phyloP scores from a whole-genome alignment of 2,113 vertebrate genomes.

The Heptranchias perlo region DNA sequence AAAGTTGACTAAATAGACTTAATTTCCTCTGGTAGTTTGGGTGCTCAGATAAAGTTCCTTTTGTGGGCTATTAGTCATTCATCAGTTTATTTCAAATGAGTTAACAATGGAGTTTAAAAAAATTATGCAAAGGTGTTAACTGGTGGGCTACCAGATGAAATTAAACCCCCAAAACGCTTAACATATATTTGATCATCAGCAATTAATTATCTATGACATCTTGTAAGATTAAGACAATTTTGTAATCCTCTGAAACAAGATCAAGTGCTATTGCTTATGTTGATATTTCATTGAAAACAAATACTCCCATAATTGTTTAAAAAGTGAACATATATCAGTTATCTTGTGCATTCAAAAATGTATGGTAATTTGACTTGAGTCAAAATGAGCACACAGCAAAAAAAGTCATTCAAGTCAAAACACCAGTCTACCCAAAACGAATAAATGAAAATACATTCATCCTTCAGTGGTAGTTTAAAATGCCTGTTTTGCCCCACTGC shows the following conservation, averaged over 20 bases:
- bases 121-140: not conserved
- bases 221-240: not conserved
- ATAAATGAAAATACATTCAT: not conserved
- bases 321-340: not conserved
- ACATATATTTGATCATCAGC: not conserved
- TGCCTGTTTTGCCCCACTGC: not conserved
- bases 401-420: not conserved
- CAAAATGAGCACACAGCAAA: not conserved
- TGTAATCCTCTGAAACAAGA: not conserved
- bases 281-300: not conserved
- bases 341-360: not conserved
- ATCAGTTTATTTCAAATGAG: not conserved
- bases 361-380: not conserved
- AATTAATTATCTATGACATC: not conserved
- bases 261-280: not conserved
- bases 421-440: not conserved
- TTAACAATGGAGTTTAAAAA: not conserved
- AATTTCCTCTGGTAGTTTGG: not conserved
- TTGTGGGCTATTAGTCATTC: not conserved
- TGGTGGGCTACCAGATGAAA: not conserved
- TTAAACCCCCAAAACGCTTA: not conserved
- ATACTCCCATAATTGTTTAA: not conserved
- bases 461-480: not conserved
- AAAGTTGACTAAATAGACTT: not conserved
- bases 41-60: not conserved